Percentiles rank a stretch among this genome's conserved stretches.
phyloP scores from a whole-genome alignment of 2,113 vertebrate genomes.

The Gopherus evgoodei region DNA sequence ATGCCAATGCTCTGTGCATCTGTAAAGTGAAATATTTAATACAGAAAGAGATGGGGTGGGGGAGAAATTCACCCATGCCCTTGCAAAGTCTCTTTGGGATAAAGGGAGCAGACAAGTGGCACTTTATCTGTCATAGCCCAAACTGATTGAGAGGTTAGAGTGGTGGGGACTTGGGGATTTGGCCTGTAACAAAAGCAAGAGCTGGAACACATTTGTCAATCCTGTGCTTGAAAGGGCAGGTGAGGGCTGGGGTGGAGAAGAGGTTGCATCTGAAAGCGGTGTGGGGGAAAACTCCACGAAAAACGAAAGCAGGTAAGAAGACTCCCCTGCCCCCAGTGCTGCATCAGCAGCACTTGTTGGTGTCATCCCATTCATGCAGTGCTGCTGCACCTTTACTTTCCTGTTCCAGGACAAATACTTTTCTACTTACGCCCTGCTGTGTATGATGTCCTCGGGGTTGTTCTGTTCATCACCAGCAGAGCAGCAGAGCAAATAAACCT shows the following conservation, averaged over 20 bases:
- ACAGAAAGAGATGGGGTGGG: background rate
- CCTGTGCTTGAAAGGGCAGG: background rate
- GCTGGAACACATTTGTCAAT: background rate
- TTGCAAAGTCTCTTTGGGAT: constrained; percentile 5
- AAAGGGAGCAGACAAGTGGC: background rate
- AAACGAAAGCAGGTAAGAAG: background rate
- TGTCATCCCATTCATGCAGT: background rate
- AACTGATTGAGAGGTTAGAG: background rate
- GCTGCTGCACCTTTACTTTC: background rate
- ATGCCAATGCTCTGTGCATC: constrained; percentile 9
- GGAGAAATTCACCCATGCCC: background rate
- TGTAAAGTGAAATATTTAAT: constrained; percentile 16
- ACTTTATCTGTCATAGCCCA: background rate
- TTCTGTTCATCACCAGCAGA: background rate
- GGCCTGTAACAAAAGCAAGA: background rate
- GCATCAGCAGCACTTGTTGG: background rate
- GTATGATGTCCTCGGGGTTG: background rate
- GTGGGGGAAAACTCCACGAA: background rate
- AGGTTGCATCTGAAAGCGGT: background rate
- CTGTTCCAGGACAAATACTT: background rate
- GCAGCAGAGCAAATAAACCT: background rate
- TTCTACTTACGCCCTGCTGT: background rate
- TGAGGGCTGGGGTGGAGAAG: background rate
- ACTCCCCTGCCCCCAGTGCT: background rate
- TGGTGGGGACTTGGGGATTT: background rate